Conservation (phyloP, 2,888 invertebrate species). For the Eumerus sabulonum region DNA sequence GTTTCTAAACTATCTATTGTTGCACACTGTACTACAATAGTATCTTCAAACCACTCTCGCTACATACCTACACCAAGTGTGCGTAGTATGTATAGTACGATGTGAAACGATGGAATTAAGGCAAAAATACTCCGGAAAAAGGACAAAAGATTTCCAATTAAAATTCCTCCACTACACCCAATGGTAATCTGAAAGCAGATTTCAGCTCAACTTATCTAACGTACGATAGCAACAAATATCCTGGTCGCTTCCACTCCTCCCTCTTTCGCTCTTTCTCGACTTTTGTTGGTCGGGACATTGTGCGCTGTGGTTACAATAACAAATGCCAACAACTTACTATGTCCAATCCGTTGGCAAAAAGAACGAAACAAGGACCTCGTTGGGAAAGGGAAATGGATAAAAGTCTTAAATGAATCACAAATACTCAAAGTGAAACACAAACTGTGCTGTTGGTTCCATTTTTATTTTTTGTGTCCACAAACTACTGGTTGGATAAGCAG, state of each 20-base stretch:
- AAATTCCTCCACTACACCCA: conserved; percentile 62
- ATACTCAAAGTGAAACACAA: conserved; percentile 51
- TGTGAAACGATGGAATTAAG: conserved; percentile 39
- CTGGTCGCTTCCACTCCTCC: background rate
- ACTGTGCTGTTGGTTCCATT: conserved; percentile 23
- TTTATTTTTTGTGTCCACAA: conserved; percentile 10
- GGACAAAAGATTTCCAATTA: conserved; percentile 68
- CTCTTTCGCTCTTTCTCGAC: too few species aligned
- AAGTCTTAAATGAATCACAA: conserved; percentile 60
- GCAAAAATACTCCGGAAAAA: conserved; percentile 32
- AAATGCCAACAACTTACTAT: background rate
- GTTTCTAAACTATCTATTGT: conserved; percentile 30
- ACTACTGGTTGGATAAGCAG: background rate
- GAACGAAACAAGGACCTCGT: conserved; percentile 6
- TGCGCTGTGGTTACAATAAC: too few species aligned
- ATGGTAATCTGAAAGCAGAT: conserved; percentile 66
- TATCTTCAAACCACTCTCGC: too few species aligned
- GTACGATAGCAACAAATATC: conserved; percentile 52
- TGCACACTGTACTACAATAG: conserved; percentile 9
- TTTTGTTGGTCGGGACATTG: too few species aligned
- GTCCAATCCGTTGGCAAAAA: background rate
- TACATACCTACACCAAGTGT: background rate
- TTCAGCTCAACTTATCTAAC: conserved; percentile 64
- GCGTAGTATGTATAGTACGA: background rate
- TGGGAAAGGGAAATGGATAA: conserved; percentile 45